Percentiles rank a stretch among this genome's conserved stretches.
Evolutionary conservation across 2,113 vertebrate genomes (phyloP).

Genomic region (Neolamprologus falcicula): DNA sequence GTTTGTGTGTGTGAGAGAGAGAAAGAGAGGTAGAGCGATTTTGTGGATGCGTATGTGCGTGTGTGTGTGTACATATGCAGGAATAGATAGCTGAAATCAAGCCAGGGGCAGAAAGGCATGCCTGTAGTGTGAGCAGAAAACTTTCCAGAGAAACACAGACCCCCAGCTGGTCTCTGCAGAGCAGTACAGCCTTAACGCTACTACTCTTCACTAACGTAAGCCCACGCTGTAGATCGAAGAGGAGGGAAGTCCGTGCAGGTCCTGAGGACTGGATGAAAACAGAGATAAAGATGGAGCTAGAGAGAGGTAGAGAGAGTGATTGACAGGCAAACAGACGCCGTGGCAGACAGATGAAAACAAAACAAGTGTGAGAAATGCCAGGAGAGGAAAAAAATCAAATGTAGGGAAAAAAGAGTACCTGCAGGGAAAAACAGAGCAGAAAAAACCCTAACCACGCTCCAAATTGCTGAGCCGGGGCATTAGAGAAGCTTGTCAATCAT

Average conservation of each 20-base stretch:
- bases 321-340: neutral
- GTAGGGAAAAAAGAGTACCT: neutral
- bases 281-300: neutral
- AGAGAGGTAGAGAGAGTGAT: neutral
- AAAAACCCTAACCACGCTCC: neutral
- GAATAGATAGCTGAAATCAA: conserved; percentile 48
- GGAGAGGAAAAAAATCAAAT: neutral
- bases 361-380: conserved; percentile 22
- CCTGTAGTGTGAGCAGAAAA: conserved; percentile 51
- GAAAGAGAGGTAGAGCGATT: neutral
- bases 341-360: conserved; percentile 24
- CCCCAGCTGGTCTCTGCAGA: conserved; percentile 31
- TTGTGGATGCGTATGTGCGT: neutral
- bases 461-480: conserved; percentile 14
- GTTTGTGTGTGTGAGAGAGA: neutral
- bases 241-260: neutral
- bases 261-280: conserved; percentile 1
- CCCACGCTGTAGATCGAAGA: neutral
- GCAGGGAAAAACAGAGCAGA: neutral
- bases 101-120: conserved; percentile 40
- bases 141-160: conserved; percentile 55
- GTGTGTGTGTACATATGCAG: neutral
- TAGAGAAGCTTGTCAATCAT: conserved; percentile 59
- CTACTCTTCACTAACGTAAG: neutral
- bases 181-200: neutral